These are phyloP conservation scores for Oryctes rhinoceros DNA, from an alignment of 1,140 invertebrate species.

Conservation along the genomic window DNA sequence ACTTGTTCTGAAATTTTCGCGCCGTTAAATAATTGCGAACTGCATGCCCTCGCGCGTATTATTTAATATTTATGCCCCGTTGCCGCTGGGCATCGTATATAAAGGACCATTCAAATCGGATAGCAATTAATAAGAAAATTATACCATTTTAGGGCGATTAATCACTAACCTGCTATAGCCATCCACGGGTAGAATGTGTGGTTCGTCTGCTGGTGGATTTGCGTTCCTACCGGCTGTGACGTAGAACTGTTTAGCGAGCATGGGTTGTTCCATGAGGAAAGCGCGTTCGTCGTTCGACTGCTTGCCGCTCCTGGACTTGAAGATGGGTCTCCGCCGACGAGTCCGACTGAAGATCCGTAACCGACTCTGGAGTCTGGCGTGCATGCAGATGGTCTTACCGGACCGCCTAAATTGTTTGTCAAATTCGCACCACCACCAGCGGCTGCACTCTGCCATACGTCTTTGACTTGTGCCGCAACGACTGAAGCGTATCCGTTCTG, in stretches of 20 bases:
- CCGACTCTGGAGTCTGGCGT: constrained; percentile 82
- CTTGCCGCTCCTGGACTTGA: constrained; percentile 75
- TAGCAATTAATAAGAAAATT: constrained; percentile 12
- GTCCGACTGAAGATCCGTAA: constrained; percentile 67
- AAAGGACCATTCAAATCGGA: constrained; percentile 4
- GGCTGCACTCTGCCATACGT: constrained; percentile 72
- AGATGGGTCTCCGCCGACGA: constrained; percentile 76
- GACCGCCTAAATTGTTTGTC: constrained; percentile 63
- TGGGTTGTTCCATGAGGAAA: constrained; percentile 79
- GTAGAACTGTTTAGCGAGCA: constrained; percentile 80
- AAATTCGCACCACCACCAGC: constrained; percentile 72
- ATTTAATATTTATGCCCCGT: constrained; percentile 29
- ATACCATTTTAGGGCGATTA: neutral
- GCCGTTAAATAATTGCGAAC: neutral
- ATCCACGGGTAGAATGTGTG: constrained; percentile 98
- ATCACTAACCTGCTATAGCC: constrained; percentile 93
- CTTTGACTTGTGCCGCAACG: constrained; percentile 71
- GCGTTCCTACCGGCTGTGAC: constrained; percentile 78
- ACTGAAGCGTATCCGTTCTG: constrained; percentile 73
- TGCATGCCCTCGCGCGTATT: neutral
- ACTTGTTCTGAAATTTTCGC: constrained; percentile 36
- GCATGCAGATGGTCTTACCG: constrained; percentile 83
- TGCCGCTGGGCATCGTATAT: neutral
- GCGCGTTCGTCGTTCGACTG: constrained; percentile 68
- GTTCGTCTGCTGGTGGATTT: constrained; percentile 87